Evolutionary conservation across 2,888 invertebrate genomes (phyloP), one percentile per base, ranked within the genome.

Genomic region (Nephrotoma flavescens): DNA sequence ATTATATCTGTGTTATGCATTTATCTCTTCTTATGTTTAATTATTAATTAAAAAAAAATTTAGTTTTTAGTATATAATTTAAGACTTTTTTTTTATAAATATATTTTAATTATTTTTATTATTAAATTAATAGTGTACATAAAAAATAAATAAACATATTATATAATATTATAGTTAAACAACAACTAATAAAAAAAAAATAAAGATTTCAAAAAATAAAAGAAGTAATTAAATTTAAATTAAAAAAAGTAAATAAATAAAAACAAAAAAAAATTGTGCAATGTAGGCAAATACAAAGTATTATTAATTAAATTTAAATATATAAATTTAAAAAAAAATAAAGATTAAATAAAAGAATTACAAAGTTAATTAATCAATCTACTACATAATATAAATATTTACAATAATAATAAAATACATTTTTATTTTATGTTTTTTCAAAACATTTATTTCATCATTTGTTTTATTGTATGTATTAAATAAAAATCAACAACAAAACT

Each of bases 231-330:
- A 84, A 84, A 41, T 84, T 84, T 84, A 42, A 84, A 84, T 42
- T 84, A 15, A 41, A 83, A 41, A 83, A 84, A 84, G 12, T 6
- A 84, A 84, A 41, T 6, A 44, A 44, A 71, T 12, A 71, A 71
- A 31, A 71, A 71, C 7, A 71, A 15, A 19, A 42, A 85, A 19
- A 85, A 85, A 85, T 44, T 44, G 85, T 85, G 85, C 85, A 85
- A 85, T 85, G 85, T 85, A 85, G 85, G 85, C 44, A 85, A 84
- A 85, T 85, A 85, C 85, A 85, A 85, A 85, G 85, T 85, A 85
- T 85, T 85, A 85, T 45, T 85, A 85, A 42, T 84, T 42, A 84
- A 84, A 42, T 42, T 84, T 85, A 85, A 85, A 85, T 84, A 84
- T 84, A 84, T 84, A 84, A 84, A 84, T 84, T 31, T 84, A 84